A percentile compares a stretch with the other conserved stretches of the same genome.
phyloP scores from a whole-genome alignment of 2,888 invertebrate species.

The Folsomia candida region DNA sequence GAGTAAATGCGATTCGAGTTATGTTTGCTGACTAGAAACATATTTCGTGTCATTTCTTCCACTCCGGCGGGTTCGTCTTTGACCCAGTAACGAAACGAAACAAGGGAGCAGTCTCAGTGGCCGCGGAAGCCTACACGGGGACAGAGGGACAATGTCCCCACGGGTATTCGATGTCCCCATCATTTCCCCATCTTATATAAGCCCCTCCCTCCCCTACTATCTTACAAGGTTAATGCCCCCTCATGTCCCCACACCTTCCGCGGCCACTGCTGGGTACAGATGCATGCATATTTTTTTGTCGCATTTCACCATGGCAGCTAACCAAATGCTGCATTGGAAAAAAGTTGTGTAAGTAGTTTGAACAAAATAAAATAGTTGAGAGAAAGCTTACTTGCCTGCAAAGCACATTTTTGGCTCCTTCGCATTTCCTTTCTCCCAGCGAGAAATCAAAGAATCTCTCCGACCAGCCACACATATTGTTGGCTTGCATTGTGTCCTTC shows the following conservation, averaged over 20 bases:
- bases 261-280: neutral
- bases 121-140: no score
- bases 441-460: neutral
- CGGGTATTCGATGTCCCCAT: no score
- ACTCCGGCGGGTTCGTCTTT: neutral
- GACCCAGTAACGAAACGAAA: neutral
- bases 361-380: neutral
- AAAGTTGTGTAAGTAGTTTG: neutral
- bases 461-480: neutral
- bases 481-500: neutral
- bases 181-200: no score
- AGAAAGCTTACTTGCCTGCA: neutral
- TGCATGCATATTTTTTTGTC: neutral
- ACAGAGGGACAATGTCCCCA: no score
- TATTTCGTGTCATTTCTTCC: neutral
- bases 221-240: no score
- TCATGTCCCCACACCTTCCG: no score
- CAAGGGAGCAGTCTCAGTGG: no score
- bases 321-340: neutral
- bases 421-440: neutral
- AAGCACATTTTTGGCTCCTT: neutral
- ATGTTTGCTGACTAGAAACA: no score
- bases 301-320: neutral
- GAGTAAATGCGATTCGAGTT: no score
- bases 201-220: no score